Conservation (phyloP, 2,797 vertebrate genomes). For the Muraenolepis orangiensis region DNA sequence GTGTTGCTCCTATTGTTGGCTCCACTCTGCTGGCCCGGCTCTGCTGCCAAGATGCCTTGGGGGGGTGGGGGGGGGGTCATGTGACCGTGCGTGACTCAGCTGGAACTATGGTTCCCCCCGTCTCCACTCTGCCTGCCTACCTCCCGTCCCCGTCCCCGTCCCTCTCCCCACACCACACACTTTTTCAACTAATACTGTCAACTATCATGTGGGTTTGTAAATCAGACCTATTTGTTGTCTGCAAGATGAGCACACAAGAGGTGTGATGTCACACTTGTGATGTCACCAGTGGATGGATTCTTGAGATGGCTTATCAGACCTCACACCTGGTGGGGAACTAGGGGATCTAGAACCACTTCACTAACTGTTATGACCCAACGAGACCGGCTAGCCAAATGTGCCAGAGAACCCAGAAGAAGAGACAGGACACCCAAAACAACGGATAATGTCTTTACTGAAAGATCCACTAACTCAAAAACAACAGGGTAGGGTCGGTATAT, state of each 20-base stretch:
- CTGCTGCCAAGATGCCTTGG: slow-evolving; percentile 14
- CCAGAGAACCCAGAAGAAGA: too few species aligned
- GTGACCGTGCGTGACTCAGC: slow-evolving; percentile 21
- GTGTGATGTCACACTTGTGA: background rate
- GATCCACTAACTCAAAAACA: too few species aligned
- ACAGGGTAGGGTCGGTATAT: too few species aligned
- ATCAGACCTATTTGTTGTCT: too few species aligned
- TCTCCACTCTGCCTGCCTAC: background rate
- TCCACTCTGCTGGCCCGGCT: slow-evolving; percentile 26
- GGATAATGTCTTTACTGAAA: too few species aligned
- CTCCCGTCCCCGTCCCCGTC: too few species aligned
- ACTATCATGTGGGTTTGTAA: background rate
- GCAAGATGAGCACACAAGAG: too few species aligned
- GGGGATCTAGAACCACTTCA: background rate
- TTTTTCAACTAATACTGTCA: background rate
- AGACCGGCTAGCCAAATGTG: too few species aligned
- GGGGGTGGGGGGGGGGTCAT: slow-evolving; percentile 2
- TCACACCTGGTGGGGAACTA: background rate
- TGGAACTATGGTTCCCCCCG: background rate
- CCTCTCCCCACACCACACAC: too few species aligned
- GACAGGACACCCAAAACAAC: too few species aligned
- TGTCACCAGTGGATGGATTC: background rate
- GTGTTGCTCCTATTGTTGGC: slow-evolving; percentile 34
- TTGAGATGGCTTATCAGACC: background rate
- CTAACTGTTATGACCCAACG: too few species aligned